Base-by-base conservation (phyloP, 2,888 invertebrate genomes). In the Coenonympha glycerion region DNA sequence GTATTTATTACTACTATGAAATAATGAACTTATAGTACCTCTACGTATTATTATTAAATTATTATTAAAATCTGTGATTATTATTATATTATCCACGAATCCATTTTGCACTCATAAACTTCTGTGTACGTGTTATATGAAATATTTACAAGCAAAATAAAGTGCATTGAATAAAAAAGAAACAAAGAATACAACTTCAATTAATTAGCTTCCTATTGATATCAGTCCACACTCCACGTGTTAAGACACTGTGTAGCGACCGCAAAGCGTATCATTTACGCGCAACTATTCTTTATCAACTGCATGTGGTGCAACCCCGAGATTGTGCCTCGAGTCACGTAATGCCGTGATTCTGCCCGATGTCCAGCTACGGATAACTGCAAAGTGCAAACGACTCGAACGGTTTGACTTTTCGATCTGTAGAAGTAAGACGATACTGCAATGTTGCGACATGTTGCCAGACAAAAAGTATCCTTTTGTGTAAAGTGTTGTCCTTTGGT, bases 301-400 rank as follows among this genome's bases (percentile, higher is more conserved):
- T 3, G 11, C 24, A 33, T 48, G 42, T 52, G 49, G 22, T 19
- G 6, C 15, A 42, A 34, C 39, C 31, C 31, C 18, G 2, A 6
- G n/a, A 15, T 37, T 16, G 37, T 53, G 26, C 41, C 9, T 8
- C 41, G 31, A 41, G 53, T 56, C 56, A 53, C 56, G 53, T 53
- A 56, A 45, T 34, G 37, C 50, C 41, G 45, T n/a, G n/a, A n/a
- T n/a, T 39, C 41, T 24, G 54, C n/a, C 39, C 34, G 22, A 31
- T 18, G 36, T n/a, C n/a, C 47, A 33, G 31, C 31, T 47, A 37
- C 22, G 13, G 37, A 13, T 37, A 37, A 52, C 41, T 52, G 42
- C 47, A 36, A 47, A 52, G 41, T 33, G n/a, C n/a, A n/a, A n/a
- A n/a, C n/a, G n/a, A n/a, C n/a, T n/a, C 47, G 18, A 47, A 52